Conservation (phyloP, 2,797 vertebrate genomes). For the Myiotriccus ornatus region DNA sequence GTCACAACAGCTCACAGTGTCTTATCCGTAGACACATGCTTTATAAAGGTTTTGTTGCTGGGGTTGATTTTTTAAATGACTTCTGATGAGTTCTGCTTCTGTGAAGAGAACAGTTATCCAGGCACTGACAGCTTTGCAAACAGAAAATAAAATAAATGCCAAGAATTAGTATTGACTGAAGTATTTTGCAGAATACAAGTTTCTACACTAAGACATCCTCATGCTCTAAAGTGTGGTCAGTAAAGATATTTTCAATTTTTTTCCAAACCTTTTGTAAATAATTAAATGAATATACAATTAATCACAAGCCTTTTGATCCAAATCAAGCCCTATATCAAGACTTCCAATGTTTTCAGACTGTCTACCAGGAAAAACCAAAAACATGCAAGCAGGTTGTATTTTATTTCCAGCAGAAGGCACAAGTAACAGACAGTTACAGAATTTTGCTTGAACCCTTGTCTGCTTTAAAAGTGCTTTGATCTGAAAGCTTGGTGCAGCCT, state of each 20-base stretch:
- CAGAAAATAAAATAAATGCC: not conserved
- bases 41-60: not conserved
- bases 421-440: not conserved
- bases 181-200: not conserved
- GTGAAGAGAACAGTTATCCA: not conserved
- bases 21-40: not conserved
- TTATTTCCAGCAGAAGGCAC: not conserved
- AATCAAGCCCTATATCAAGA: not conserved
- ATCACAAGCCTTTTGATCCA: not conserved
- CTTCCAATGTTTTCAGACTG: not conserved
- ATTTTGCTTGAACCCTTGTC: not conserved
- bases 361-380: not conserved
- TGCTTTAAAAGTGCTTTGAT: not conserved
- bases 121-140: not conserved
- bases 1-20: not conserved
- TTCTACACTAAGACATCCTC: not conserved
- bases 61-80: too few species aligned
- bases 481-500: not conserved
- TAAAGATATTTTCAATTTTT: not conserved
- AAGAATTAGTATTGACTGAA: not conserved
- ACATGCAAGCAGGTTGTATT: not conserved
- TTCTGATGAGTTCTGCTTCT: not conserved
- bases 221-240: not conserved
- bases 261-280: not conserved
- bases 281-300: not conserved